A percentile compares a stretch with the other conserved stretches of the same genome.
These are phyloP conservation scores for Burhinus bistriatus DNA, from an alignment of 2,113 vertebrate species.

Conservation along the genomic window DNA sequence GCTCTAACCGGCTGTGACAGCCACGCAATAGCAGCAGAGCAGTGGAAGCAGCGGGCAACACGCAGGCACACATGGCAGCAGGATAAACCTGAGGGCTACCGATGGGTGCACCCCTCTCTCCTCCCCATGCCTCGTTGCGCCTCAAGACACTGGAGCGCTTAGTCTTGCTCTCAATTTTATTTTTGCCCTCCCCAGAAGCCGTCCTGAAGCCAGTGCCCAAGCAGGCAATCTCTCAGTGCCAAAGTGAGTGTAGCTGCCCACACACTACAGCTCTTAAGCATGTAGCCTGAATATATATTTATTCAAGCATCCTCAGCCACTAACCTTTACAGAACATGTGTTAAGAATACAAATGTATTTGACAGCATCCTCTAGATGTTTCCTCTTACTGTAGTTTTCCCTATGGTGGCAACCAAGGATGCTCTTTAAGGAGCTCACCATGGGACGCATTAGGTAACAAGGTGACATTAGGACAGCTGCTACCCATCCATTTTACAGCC, in stretches of 20 bases:
- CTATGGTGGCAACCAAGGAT: neutral
- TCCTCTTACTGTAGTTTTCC: neutral
- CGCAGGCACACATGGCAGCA: accelerated
- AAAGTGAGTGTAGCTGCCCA: neutral
- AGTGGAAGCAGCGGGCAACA: neutral
- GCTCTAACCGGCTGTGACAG: conserved; percentile 43
- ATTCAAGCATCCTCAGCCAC: neutral
- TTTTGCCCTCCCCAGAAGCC: neutral
- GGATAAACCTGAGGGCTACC: neutral
- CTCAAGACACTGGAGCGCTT: neutral
- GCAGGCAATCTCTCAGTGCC: neutral
- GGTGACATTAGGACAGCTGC: neutral
- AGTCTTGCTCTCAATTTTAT: neutral
- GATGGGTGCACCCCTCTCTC: neutral
- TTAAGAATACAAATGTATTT: neutral
- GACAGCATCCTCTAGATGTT: neutral
- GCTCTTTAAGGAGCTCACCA: neutral
- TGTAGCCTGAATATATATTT: neutral
- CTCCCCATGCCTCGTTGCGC: accelerated
- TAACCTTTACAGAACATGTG: neutral
- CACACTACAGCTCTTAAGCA: neutral
- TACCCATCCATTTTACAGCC: neutral
- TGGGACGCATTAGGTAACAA: neutral
- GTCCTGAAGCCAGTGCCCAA: neutral
- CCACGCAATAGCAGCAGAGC: neutral